Conservation (phyloP, 2,888 invertebrate genomes). For the Drosophila imparisetae region DNA sequence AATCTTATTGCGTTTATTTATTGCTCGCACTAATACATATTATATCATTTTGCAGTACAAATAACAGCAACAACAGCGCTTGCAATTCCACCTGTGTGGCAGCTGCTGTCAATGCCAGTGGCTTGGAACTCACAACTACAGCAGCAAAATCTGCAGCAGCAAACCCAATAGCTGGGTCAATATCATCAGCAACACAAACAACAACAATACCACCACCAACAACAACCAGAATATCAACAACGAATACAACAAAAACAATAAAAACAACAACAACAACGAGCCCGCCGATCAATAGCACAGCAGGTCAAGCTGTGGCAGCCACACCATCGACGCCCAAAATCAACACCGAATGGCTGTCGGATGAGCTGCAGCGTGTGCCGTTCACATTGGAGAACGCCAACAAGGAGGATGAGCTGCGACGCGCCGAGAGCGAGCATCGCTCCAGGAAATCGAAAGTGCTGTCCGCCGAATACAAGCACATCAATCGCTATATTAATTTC, state of each 20-base stretch:
- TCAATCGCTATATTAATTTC: conserved; percentile 80
- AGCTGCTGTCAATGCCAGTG: conserved; percentile 1
- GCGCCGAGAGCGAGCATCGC: conserved; percentile 80
- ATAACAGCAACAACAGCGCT: conserved; percentile 18
- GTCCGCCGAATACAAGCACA: conserved; percentile 82
- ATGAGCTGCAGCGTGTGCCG: conserved; percentile 66
- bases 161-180: conserved; percentile 8
- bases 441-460: conserved; percentile 82
- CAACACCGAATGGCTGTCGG: conserved; percentile 64
- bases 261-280: conserved; percentile 19
- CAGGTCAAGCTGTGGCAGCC: conserved; percentile 32
- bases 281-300: conserved; percentile 27
- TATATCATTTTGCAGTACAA: conserved; percentile 48
- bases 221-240: background rate
- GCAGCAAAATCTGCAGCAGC: background rate
- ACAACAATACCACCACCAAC: background rate
- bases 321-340: conserved; percentile 71
- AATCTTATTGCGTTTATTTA: background rate
- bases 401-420: conserved; percentile 79
- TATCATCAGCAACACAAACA: background rate
- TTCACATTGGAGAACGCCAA: conserved; percentile 82
- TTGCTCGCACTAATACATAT: background rate
- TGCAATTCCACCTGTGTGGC: conserved; percentile 33
- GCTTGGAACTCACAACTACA: conserved; percentile 1
- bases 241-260: conserved; percentile 5